A percentile compares a stretch with the other conserved stretches of the same genome.
Conservation (phyloP, 2,888 invertebrate species). For the Xanthorhoe designata region DNA sequence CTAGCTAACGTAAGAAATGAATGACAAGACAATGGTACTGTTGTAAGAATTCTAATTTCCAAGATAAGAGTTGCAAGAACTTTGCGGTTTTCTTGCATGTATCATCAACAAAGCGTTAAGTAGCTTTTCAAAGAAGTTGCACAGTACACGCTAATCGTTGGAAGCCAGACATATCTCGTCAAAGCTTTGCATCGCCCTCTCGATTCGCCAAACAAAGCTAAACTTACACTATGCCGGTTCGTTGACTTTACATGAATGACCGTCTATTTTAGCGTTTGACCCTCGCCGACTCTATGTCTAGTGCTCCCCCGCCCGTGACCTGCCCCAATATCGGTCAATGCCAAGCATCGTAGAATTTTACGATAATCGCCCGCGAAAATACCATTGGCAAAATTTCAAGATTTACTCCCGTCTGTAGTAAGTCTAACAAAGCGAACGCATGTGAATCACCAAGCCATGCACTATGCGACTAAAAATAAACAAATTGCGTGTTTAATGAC, state of each 20-base stretch:
- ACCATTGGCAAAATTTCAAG: conserved; percentile 84
- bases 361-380: conserved; percentile 79
- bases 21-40: conserved; percentile 9
- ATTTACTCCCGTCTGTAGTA: conserved; percentile 80
- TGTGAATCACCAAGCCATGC: conserved; percentile 65
- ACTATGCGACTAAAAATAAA: conserved; percentile 35
- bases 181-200: conserved; percentile 23
- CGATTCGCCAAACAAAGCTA: conserved; percentile 30
- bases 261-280: conserved; percentile 43
- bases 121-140: neutral
- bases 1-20: neutral
- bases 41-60: neutral
- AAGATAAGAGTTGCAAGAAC: conserved; percentile 4
- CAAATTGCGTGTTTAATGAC: conserved; percentile 60
- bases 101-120: conserved; percentile 1
- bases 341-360: conserved; percentile 75
- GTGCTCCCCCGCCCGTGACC: conserved; percentile 68
- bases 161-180: conserved; percentile 26
- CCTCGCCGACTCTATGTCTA: conserved; percentile 55
- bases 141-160: conserved; percentile 7
- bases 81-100: conserved; percentile 7
- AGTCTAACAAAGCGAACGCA: conserved; percentile 69
- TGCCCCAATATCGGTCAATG: conserved; percentile 78
- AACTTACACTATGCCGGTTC: conserved; percentile 30
- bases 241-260: conserved; percentile 39